Conservation (phyloP, 2,888 invertebrate genomes). For the Tenthredo mesomela region DNA sequence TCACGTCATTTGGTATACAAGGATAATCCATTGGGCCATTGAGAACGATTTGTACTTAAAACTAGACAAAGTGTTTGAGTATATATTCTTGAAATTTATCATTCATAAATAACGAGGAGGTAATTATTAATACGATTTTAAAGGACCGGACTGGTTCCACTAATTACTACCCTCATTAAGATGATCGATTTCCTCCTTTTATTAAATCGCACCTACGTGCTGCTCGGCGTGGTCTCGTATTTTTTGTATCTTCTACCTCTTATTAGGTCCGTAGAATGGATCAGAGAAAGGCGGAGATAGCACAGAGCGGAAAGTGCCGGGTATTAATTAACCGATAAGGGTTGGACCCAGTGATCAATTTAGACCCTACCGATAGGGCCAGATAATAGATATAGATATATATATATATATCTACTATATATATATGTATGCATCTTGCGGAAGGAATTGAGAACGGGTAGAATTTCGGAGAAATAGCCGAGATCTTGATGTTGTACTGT, state of each 20-base stretch:
- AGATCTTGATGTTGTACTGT: background rate
- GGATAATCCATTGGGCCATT: constrained; percentile 8
- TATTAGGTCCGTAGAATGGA: background rate
- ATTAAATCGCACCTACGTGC: constrained; percentile 1
- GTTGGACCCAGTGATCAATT: constrained; percentile 47
- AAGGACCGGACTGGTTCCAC: background rate
- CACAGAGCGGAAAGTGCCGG: constrained; percentile 35
- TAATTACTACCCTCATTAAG: constrained; percentile 6
- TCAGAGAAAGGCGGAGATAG: constrained; percentile 15
- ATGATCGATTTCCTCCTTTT: background rate
- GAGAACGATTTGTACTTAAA: constrained; percentile 1
- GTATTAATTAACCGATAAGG: constrained; percentile 50
- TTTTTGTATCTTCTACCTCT: constrained; percentile 18
- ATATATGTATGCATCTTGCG: background rate
- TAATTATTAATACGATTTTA: constrained; percentile 16
- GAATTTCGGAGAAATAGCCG: background rate
- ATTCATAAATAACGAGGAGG: background rate
- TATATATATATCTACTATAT: background rate
- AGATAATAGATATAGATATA: constrained; percentile 34
- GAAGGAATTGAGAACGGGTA: background rate
- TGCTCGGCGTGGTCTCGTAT: background rate
- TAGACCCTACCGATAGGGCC: constrained; percentile 40
- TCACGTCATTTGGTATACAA: constrained; percentile 20
- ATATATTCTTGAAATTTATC: background rate
- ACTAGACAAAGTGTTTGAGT: background rate